These are phyloP conservation scores for Megaptera novaeangliae DNA, from an alignment of 2,113 vertebrate species.

Conservation along the genomic window DNA sequence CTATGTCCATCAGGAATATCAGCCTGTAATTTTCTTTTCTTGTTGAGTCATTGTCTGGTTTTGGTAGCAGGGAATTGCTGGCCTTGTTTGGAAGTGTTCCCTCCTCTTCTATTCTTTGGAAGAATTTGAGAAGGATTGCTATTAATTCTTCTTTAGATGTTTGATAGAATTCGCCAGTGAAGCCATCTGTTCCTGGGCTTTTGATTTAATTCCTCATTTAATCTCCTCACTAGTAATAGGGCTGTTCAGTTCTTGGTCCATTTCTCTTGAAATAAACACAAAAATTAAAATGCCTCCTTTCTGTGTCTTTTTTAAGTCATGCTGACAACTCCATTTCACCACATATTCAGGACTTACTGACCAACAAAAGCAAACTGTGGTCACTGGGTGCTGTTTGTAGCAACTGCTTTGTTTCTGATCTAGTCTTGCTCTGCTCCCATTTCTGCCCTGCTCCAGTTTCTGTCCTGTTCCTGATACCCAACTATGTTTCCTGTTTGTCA, in stretches of 20 bases:
- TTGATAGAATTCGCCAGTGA: not conserved
- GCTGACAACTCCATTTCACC: not conserved
- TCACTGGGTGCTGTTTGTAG: not conserved
- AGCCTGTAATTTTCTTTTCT: not conserved
- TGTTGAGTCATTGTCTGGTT: not conserved
- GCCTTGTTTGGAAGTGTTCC: not conserved
- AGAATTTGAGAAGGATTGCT: not conserved
- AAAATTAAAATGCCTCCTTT: not conserved
- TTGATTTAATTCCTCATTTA: not conserved
- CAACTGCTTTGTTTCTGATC: not conserved
- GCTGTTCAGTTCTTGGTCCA: not conserved
- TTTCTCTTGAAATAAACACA: not conserved
- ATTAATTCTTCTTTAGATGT: not conserved
- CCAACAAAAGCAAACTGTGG: not conserved
- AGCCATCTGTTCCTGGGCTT: not conserved
- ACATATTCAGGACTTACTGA: not conserved
- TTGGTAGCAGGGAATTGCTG: not conserved
- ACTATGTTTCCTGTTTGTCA: not conserved
- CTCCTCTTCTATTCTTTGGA: not conserved
- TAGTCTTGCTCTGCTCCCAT: not conserved
- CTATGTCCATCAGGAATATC: not conserved
- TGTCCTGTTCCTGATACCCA: not conserved
- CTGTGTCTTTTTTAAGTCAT: not conserved
- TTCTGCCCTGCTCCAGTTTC: not conserved
- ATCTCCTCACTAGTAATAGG: not conserved